Evolutionary conservation across 2,888 invertebrate genomes (phyloP).

Genomic region (Muscina levida): DNA sequence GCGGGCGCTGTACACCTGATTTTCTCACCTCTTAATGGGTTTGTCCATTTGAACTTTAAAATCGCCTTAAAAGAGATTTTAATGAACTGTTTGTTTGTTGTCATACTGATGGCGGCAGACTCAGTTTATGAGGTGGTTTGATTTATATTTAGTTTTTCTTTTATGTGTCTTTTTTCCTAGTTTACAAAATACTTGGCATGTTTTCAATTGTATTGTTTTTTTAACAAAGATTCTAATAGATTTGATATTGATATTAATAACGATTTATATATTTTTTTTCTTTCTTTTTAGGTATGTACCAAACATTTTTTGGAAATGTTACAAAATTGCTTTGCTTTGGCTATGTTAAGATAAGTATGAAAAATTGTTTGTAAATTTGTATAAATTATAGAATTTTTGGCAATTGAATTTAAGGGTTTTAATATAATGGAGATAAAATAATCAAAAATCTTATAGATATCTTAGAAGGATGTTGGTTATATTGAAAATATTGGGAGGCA

Average conservation of each 20-base stretch:
- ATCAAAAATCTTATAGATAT: background rate
- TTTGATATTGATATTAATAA: conserved; percentile 23
- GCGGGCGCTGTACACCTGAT: background rate
- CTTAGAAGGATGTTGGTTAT: background rate
- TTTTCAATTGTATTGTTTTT: conserved; percentile 10
- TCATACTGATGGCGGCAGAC: conserved; percentile 4
- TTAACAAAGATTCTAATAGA: background rate
- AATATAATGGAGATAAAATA: no score
- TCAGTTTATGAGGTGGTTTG: background rate
- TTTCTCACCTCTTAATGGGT: conserved; percentile 20
- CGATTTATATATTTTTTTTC: conserved; percentile 31
- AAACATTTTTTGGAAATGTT: background rate
- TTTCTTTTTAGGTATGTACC: conserved; percentile 57
- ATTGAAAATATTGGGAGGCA: background rate
- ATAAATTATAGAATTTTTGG: no score
- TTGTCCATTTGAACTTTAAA: conserved; percentile 8
- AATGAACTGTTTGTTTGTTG: conserved; percentile 35
- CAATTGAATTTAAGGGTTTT: background rate
- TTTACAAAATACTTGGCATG: no score
- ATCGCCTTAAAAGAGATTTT: background rate
- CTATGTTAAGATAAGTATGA: conserved; percentile 27
- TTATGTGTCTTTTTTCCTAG: conserved; percentile 7
- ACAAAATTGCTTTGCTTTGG: background rate
- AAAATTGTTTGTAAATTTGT: background rate
- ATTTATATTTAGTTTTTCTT: conserved; percentile 21